Evolutionary conservation across 1,140 invertebrate species (phyloP).

Genomic region (Papilio polytes): DNA sequence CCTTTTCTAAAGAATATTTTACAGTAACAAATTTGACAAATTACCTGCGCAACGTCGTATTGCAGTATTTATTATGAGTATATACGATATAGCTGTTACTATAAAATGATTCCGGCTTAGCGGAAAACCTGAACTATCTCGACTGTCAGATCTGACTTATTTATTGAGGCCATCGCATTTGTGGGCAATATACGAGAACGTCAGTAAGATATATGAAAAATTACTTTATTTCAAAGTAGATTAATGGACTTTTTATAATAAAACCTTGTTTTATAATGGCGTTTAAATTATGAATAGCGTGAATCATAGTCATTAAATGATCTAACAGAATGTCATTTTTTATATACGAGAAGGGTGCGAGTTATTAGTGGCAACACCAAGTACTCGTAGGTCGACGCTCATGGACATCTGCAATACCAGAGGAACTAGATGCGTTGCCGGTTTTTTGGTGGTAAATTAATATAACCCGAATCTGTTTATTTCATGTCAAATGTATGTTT

Average conservation of each 20-base stretch:
- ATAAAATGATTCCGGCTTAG: slow-evolving; percentile 17
- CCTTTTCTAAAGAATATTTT: slow-evolving; percentile 11
- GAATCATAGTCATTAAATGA: too few relatives aligned
- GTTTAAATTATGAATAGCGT: neutral
- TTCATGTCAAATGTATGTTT: too few relatives aligned
- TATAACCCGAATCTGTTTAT: too few relatives aligned
- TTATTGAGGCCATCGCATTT: slow-evolving; percentile 26
- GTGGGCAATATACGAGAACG: slow-evolving; percentile 17
- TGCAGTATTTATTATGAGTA: slow-evolving; percentile 13
- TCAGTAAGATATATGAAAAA: slow-evolving; percentile 16
- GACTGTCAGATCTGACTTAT: slow-evolving; percentile 23
- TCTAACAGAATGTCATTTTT: too few relatives aligned
- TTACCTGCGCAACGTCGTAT: slow-evolving; percentile 13
- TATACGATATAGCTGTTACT: neutral
- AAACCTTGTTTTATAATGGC: neutral
- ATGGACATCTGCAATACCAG: too few relatives aligned
- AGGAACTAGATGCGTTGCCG: too few relatives aligned
- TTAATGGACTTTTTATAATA: slow-evolving; percentile 14
- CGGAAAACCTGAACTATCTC: slow-evolving; percentile 20
- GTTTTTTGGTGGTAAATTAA: too few relatives aligned
- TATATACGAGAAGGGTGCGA: too few relatives aligned
- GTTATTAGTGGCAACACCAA: too few relatives aligned
- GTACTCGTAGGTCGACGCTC: too few relatives aligned
- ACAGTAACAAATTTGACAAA: slow-evolving; percentile 9
- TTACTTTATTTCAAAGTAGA: slow-evolving; percentile 13